Evolutionary conservation across 2,113 vertebrate genomes (phyloP).

Genomic region (Chrysochloris asiatica): DNA sequence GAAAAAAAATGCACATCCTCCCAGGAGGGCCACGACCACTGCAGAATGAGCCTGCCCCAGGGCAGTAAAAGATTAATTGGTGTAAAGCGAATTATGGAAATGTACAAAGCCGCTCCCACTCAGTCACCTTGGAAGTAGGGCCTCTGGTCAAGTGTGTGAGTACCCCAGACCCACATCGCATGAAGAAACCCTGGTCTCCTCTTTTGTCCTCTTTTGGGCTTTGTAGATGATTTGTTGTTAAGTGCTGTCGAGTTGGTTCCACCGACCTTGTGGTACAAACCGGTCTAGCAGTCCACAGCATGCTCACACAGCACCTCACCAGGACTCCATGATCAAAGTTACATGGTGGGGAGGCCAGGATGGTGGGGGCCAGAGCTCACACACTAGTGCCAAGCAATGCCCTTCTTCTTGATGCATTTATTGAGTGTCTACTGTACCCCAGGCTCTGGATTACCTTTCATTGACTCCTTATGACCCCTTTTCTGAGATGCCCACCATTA

Average conservation of each 20-base stretch:
- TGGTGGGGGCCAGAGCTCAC: too few relatives aligned
- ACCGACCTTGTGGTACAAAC: too few relatives aligned
- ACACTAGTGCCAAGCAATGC: not conserved
- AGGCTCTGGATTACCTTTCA: rapidly evolving
- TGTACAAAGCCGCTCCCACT: rapidly evolving
- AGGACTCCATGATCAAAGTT: too few relatives aligned
- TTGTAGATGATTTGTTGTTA: too few relatives aligned
- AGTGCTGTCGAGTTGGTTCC: too few relatives aligned
- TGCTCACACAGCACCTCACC: too few relatives aligned
- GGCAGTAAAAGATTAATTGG: not conserved
- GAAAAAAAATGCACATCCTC: not conserved
- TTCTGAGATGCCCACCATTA: not conserved
- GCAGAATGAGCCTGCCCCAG: rapidly evolving
- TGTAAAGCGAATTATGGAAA: not conserved
- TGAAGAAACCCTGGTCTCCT: not conserved
- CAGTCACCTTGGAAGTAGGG: not conserved
- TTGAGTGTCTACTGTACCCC: rapidly evolving
- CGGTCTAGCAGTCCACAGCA: too few relatives aligned
- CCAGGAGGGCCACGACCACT: not conserved
- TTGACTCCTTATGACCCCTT: rapidly evolving
- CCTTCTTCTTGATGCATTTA: not conserved
- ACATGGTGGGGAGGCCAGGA: too few relatives aligned
- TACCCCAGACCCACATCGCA: rapidly evolving
- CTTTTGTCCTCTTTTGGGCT: not conserved
- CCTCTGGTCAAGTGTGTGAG: too few relatives aligned